Evolutionary conservation across 2,888 invertebrate species (phyloP), one percentile per base, ranked within the genome.

Genomic region (Nebria salina): DNA sequence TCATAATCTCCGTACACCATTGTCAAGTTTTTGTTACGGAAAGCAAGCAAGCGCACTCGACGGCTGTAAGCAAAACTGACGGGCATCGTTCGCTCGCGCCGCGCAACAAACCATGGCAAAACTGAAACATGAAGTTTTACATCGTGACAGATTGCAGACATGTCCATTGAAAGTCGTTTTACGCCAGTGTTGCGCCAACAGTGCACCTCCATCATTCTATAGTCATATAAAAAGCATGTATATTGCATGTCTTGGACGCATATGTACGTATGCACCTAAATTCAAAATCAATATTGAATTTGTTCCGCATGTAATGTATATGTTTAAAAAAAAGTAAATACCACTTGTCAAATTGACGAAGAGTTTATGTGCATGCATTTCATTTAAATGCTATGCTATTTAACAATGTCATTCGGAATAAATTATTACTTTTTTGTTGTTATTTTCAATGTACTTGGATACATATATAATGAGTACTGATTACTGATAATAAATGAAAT

Each of bases 1-100:
- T 83, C 83, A 83, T 83, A 83, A 83, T 83, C 83, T 82, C 54
- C 78, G 74, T 65, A 75, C 77, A 77, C 82, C 72, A 83, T 83
- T 83, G 83, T 82, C 83, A 77, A 78, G 83, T 83, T 83, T 83
- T 83, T 83, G 82, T 76, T 73, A 72, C 54, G 72, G 42, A 70
- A 68, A 72, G 83, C 73, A 72, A 43, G 54, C 54, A 15, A 70
- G 72, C 76, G 83, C 73, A 72, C 75, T 54, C 54, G 42, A 41
- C 42, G 15, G 42, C 8, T 42, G 76, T 34, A 65, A 13, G 15
- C 76, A 76, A 26, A 54, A 65, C 75, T 43, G 64, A 76, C 41
- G 26, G n/a, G 65, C 15, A n/a, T 34, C 43, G 65, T 26, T n/a
- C 65, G 65, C 11, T 41, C 75, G 8, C 43, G 25, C 13, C 54